A percentile compares a stretch with the other conserved stretches of the same genome.
These are phyloP conservation scores for Drosophila austrosaltans DNA, from an alignment of 2,888 invertebrate genomes.

Conservation along the genomic window DNA sequence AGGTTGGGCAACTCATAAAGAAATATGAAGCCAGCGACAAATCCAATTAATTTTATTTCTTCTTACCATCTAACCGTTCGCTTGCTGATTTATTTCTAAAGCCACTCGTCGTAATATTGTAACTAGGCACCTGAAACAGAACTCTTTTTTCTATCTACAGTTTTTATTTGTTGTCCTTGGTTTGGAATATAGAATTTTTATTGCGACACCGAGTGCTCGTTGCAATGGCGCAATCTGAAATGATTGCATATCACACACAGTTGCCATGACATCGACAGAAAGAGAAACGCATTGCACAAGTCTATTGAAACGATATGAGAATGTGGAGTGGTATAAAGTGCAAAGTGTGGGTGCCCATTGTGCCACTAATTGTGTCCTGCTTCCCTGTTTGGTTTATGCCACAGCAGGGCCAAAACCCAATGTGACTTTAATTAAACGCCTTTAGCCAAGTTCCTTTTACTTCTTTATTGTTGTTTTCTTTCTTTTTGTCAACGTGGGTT, in stretches of 20 bases:
- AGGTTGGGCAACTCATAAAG: conserved; percentile 34
- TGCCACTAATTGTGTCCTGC: conserved; percentile 5
- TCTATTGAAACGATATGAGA: not conserved
- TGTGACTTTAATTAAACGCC: not conserved
- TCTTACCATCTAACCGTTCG: not conserved
- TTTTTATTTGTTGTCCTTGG: not conserved
- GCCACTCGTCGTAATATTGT: conserved; percentile 31
- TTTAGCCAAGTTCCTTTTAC: not conserved
- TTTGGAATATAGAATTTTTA: not conserved
- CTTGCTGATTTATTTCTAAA: conserved; percentile 51
- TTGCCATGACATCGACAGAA: conserved; percentile 9
- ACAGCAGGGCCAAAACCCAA: not conserved
- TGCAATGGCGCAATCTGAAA: conserved; percentile 3
- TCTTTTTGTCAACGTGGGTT: not conserved
- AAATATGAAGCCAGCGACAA: conserved; percentile 52
- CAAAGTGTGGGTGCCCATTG: not conserved
- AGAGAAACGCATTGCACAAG: not conserved
- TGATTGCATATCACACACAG: conserved; percentile 4
- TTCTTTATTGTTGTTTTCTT: not conserved
- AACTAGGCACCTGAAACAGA: conserved; percentile 31
- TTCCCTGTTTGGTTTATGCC: not conserved
- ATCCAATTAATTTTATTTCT: conserved; percentile 58
- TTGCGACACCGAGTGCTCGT: conserved; percentile 4
- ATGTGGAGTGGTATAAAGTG: not conserved
- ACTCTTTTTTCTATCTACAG: not conserved